Evolutionary conservation across 2,113 vertebrate species (phyloP).

Genomic region (Microcebus griseorufus): DNA sequence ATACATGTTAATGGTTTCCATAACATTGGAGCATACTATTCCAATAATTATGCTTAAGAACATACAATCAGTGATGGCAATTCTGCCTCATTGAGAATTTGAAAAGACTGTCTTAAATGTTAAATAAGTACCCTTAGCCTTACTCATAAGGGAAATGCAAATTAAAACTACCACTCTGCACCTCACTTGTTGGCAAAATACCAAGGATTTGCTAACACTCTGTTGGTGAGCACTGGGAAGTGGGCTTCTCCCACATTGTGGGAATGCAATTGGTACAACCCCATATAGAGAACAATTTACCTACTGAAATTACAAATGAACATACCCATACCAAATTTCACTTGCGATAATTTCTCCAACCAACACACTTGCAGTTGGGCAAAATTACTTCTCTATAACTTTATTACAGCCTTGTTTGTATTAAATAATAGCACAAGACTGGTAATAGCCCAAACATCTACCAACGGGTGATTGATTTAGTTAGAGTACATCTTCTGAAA

Average conservation of each 20-base stretch:
- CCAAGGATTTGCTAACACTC: slow-evolving; percentile 1
- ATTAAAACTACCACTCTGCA: slow-evolving; percentile 3
- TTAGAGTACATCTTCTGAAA: not conserved
- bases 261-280: not conserved
- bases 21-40: slow-evolving; percentile 38
- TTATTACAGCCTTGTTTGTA: not conserved
- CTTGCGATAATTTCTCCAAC: not conserved
- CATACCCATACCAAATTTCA: not conserved
- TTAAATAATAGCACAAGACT: not conserved
- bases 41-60: slow-evolving; percentile 41
- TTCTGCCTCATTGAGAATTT: slow-evolving; percentile 45
- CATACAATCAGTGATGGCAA: slow-evolving; percentile 39
- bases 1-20: slow-evolving; percentile 6
- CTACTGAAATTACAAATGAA: slow-evolving; percentile 32
- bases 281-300: not conserved
- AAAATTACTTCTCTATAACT: not conserved
- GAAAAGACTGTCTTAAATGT: slow-evolving; percentile 51
- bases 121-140: slow-evolving; percentile 39
- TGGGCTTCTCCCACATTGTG: not conserved
- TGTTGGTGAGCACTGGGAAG: slow-evolving; percentile 4
- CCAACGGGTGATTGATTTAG: not conserved
- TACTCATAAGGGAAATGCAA: slow-evolving; percentile 10
- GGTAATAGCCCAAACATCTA: not conserved
- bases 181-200: slow-evolving; percentile 35
- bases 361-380: not conserved